These are phyloP conservation scores for Anastatus disparis DNA, from an alignment of 1,140 invertebrate genomes.

Conservation along the genomic window DNA sequence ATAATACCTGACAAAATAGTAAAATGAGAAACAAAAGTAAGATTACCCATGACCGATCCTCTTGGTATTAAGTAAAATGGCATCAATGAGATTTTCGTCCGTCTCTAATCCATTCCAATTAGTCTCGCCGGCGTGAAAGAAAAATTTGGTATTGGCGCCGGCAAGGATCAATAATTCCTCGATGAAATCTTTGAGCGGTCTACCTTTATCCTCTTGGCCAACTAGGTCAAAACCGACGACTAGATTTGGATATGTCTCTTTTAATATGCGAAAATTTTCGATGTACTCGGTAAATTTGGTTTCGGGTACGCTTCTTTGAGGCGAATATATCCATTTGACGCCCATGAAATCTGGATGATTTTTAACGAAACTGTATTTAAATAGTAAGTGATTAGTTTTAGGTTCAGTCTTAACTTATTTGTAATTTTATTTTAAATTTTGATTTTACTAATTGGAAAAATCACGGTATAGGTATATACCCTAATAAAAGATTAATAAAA, in stretches of 20 bases:
- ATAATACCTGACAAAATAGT: too few relatives aligned
- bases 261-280: slow-evolving; percentile 60
- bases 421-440: too few relatives aligned
- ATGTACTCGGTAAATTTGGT: slow-evolving; percentile 65
- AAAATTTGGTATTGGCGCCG: slow-evolving; percentile 72
- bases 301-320: slow-evolving; percentile 61
- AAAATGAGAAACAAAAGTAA: not conserved
- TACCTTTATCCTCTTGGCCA: slow-evolving; percentile 70
- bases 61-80: slow-evolving; percentile 79
- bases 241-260: slow-evolving; percentile 67
- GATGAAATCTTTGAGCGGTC: slow-evolving; percentile 64
- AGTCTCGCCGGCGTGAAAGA: slow-evolving; percentile 87
- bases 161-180: slow-evolving; percentile 60
- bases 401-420: too few relatives aligned
- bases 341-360: slow-evolving; percentile 77
- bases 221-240: slow-evolving; percentile 75
- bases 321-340: slow-evolving; percentile 78
- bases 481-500: too few relatives aligned
- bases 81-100: slow-evolving; percentile 83
- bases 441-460: too few relatives aligned
- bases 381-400: too few relatives aligned
- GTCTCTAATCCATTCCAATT: slow-evolving; percentile 74
- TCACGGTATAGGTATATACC: too few relatives aligned
- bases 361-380: slow-evolving; percentile 65
- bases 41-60: slow-evolving; percentile 62